Evolutionary conservation across 2,888 invertebrate genomes (phyloP).

Genomic region (Ennomos fuscantarius): DNA sequence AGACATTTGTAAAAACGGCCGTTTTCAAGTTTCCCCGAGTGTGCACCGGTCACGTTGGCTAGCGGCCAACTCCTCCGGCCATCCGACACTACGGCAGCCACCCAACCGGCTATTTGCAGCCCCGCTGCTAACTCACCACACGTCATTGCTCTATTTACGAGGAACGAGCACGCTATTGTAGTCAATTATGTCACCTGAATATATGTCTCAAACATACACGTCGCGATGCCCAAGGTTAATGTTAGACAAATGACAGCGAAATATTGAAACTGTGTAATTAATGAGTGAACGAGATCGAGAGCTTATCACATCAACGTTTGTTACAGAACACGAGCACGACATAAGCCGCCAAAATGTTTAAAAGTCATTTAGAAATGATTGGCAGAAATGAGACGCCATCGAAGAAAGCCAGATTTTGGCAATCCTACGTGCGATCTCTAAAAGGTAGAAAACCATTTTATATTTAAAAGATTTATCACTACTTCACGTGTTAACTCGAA

Average conservation of each 20-base stretch:
- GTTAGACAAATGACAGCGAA: constrained; percentile 36
- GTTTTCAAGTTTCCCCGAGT: constrained; percentile 72
- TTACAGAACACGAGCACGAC: constrained; percentile 92
- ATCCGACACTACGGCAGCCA: constrained; percentile 73
- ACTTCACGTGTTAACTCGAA: background rate
- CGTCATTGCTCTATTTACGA: constrained; percentile 83
- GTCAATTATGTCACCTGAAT: constrained; percentile 76
- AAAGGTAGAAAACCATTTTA: constrained; percentile 87
- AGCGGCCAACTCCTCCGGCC: constrained; percentile 69
- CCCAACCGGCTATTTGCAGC: constrained; percentile 75
- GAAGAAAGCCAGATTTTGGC: constrained; percentile 97
- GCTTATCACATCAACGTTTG: constrained; percentile 45
- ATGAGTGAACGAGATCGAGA: constrained; percentile 9
- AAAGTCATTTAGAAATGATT: constrained; percentile 96
- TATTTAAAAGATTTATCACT: background rate
- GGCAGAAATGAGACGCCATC: constrained; percentile 96
- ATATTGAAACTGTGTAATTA: constrained; percentile 2
- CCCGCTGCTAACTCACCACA: constrained; percentile 68
- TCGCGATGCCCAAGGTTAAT: constrained; percentile 62
- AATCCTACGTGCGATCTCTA: constrained; percentile 95
- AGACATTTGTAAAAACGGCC: constrained; percentile 78
- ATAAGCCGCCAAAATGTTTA: constrained; percentile 93
- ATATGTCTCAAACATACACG: constrained; percentile 53
- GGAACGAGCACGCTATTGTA: constrained; percentile 68
- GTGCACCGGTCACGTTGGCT: constrained; percentile 67